Evolutionary conservation across 2,113 vertebrate species (phyloP), one percentile per base, ranked within the genome.

Genomic region (Diglossa brunneiventris): DNA sequence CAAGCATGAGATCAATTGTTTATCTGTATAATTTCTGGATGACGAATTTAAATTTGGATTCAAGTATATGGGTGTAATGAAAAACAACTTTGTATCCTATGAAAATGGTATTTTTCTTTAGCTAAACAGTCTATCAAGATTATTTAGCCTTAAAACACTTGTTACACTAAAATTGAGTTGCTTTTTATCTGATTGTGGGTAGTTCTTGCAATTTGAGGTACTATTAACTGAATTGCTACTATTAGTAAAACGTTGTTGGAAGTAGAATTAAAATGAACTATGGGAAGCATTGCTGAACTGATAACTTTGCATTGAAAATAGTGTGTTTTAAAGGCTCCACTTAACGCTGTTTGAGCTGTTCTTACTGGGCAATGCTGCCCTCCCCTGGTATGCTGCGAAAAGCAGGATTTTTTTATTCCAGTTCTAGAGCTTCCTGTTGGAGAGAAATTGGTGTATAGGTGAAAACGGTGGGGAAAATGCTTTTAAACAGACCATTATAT

Each of bases 301-400:
- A 1, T 86, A 83, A 87, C 56, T 93, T 86, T 47, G 17, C 56
- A 15, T 19, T 52, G 72, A 68, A 81, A 84, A 24, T 3, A 61
- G 44, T 9, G n/a, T 11, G 17, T 87, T 90, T 83, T 47, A 61
- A 90, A 81, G 21, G 28, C 46, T 12, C 6, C 30, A 5, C 20
- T 24, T 23, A 59, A 35, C 8, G 5, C 31, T 17, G 0, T 58
- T n/a, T 16, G 52, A 89, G 6, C 23, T 21, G 50, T 21, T 94
- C 77, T 46, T 74, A 26, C 50, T 41, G 74, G 66, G 77, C 94
- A 91, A 91, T 91, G 69, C 91, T 96, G 97, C 95, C 96, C 96
- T 96, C 97, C 37, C 50, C 86, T 97, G 97, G 95, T 47, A 7
- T 8, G 63, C 37, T 35, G 59, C 0, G 3, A 35, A 53, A 83